phyloP scores from a whole-genome alignment of 1,140 invertebrate genomes.

The Coptotermes formosanus region DNA sequence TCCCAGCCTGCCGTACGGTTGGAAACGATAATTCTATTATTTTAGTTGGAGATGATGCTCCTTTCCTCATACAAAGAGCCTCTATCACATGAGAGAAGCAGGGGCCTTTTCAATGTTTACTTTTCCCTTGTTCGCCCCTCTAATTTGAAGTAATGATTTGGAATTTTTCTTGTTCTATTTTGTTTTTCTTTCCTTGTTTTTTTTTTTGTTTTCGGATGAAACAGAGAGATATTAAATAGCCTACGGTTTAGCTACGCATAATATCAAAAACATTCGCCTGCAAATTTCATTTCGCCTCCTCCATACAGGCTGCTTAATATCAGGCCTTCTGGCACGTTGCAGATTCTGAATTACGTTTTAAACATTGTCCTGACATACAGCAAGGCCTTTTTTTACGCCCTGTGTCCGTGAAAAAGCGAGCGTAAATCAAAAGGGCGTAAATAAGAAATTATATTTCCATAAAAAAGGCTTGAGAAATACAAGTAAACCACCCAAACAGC shows the following conservation, averaged over 20 bases:
- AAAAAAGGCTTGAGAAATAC: too few relatives aligned
- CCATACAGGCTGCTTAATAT: too few relatives aligned
- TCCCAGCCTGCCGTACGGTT: neutral
- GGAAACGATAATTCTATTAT: slow-evolving; percentile 11
- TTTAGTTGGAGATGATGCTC: neutral
- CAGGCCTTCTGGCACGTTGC: too few relatives aligned
- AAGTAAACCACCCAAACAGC: too few relatives aligned
- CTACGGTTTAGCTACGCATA: neutral
- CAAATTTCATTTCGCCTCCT: too few relatives aligned
- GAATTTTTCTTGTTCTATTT: neutral
- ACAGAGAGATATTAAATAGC: neutral
- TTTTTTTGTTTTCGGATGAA: neutral
- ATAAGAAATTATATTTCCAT: too few relatives aligned
- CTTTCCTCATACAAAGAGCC: neutral
- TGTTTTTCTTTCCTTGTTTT: neutral
- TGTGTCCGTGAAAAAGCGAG: too few relatives aligned
- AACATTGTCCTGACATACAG: too few relatives aligned
- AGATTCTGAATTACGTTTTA: too few relatives aligned
- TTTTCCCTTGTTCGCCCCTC: neutral
- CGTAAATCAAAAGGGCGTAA: too few relatives aligned
- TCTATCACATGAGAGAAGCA: neutral
- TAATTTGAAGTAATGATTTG: neutral
- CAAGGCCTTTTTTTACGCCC: too few relatives aligned
- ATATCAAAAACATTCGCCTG: neutral
- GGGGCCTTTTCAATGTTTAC: slow-evolving; percentile 15